These are phyloP conservation scores for Chamaea fasciata DNA, from an alignment of 2,113 vertebrate species.

Conservation along the genomic window DNA sequence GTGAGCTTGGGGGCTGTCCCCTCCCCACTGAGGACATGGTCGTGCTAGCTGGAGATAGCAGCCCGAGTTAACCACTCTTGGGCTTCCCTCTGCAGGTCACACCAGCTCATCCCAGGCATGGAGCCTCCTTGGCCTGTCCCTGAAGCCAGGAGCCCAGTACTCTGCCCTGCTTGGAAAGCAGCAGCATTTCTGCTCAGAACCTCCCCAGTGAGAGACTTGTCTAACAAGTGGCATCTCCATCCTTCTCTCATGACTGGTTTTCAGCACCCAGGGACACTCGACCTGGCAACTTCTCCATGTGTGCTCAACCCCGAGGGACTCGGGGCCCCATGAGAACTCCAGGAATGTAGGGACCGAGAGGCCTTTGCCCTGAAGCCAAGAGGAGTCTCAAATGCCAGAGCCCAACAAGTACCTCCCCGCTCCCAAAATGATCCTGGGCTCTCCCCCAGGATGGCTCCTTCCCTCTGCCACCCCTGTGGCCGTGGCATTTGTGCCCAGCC, in stretches of 20 bases:
- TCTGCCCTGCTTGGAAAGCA: not conserved
- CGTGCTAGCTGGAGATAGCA: not conserved
- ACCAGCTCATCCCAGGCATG: not conserved
- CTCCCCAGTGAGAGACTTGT: not conserved
- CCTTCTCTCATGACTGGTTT: not conserved
- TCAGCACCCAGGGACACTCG: not conserved
- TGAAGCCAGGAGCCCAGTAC: not conserved
- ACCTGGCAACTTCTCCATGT: not conserved
- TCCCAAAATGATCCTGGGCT: not conserved
- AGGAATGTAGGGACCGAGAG: not conserved
- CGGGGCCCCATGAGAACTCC: rapidly evolving
- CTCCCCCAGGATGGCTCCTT: not conserved
- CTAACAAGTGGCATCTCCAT: not conserved
- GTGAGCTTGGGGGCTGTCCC: not conserved
- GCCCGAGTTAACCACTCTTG: not conserved
- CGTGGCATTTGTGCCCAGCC: not conserved
- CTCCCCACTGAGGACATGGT: not conserved
- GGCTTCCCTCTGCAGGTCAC: not conserved
- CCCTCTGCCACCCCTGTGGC: not conserved
- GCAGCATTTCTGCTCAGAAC: not conserved
- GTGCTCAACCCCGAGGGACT: rapidly evolving
- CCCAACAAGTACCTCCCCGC: rapidly evolving
- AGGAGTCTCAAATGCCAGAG: not conserved
- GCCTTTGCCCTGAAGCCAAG: not conserved
- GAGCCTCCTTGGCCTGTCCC: not conserved